Evolutionary conservation across 2,888 invertebrate species (phyloP), one percentile per base, ranked within the genome.

Genomic region (Vanessa cardui): DNA sequence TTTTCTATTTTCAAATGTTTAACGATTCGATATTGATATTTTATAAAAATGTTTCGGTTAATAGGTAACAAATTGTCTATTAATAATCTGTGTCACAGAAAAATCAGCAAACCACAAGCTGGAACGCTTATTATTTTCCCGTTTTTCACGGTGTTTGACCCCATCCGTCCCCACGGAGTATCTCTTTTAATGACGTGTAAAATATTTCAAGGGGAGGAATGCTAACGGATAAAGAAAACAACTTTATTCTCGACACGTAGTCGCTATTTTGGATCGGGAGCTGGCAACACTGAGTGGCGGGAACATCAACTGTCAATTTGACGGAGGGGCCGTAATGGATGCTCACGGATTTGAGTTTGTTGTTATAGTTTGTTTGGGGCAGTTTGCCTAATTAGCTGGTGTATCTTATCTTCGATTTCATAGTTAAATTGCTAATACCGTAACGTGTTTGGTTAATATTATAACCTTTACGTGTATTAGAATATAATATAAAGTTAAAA

Each of bases 111-210:
- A 75, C 76, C 72, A 50, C 73, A 74, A 72, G 70, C 73, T 66
- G 69, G 65, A 72, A 72, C 72, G 82, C 78, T 78, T 79, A 85
- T 87, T 85, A 87, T 85, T 87, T 86, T 84, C 83, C 83, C 83
- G 81, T 84, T 88, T 88, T 89, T 86, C 87, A 84, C 86, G 85
- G 83, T 78, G 80, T 85, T 85, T 87, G 87, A 86, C 84, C 87
- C 80, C 79, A 73, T 76, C 78, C 79, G 73, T 76, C 78, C 80
- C 82, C 69, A 72, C 69, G 73, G 76, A 76, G 74, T 39, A 39
- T 39, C 39, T 74, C 78, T 81, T 78, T 80, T 88, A 88, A 89
- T 88, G 87, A 87, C 81, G 85, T 89, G 88, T 88, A 84, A 88
- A 88, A 83, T 84, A 86, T 80, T 81, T 74, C 70, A 73, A 73